Evolutionary conservation across 2,797 vertebrate species (phyloP).

Genomic region (Tinamus major): DNA sequence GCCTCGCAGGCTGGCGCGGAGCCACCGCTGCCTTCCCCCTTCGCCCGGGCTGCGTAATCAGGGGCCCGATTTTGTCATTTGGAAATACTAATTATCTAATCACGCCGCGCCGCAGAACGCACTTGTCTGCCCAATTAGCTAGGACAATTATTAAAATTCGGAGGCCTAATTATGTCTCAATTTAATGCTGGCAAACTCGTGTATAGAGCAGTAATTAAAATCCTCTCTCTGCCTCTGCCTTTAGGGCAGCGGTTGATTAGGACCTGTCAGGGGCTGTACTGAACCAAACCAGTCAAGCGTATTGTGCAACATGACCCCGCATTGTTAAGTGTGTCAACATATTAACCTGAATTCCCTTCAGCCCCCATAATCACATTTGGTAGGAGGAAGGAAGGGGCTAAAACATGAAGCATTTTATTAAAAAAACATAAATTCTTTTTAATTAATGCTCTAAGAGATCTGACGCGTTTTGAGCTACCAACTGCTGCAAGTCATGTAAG

Average conservation of each 20-base stretch:
- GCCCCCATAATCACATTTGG: slow-evolving; percentile 87
- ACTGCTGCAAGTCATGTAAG: slow-evolving; percentile 80
- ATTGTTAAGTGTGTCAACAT: slow-evolving; percentile 99
- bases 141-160: slow-evolving; percentile 96
- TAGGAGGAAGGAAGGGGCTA: slow-evolving; percentile 76
- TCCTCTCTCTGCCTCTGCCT: slow-evolving; percentile 90
- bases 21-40: slow-evolving; percentile 65
- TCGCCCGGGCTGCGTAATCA: slow-evolving; percentile 79
- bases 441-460: slow-evolving; percentile 84
- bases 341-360: slow-evolving; percentile 99
- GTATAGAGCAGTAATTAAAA: slow-evolving; percentile 93
- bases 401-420: slow-evolving; percentile 87
- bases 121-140: slow-evolving; percentile 93
- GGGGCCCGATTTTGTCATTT: slow-evolving; percentile 86
- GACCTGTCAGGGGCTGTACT: slow-evolving; percentile 94
- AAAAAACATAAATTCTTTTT: slow-evolving; percentile 85
- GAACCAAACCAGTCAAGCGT: slow-evolving; percentile 91
- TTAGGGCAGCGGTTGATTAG: slow-evolving; percentile 95
- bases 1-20: not conserved
- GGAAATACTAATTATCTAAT: slow-evolving; percentile 89
- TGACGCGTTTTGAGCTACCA: slow-evolving; percentile 78
- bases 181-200: slow-evolving; percentile 90
- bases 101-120: slow-evolving; percentile 81
- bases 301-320: slow-evolving; percentile 93
- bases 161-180: slow-evolving; percentile 97